Conservation (phyloP, 2,888 invertebrate genomes). For the Pherbina coryleti region DNA sequence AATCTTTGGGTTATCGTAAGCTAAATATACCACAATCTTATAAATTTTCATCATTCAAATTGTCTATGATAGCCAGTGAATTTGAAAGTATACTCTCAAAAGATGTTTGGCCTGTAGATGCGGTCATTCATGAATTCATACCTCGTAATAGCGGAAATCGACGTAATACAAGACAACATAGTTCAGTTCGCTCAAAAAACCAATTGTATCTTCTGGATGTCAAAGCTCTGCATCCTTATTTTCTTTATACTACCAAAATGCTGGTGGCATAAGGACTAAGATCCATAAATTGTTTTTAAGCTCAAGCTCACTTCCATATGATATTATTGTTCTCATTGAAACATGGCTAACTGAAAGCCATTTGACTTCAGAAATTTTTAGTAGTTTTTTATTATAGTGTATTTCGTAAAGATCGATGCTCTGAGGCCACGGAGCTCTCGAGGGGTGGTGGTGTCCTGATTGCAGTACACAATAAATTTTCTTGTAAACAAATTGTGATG, state of each 20-base stretch:
- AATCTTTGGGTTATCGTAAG: too few species aligned
- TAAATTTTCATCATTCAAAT: not conserved
- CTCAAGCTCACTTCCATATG: not conserved
- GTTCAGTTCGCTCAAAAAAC: not conserved
- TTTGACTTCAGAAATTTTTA: not conserved
- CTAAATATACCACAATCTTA: too few species aligned
- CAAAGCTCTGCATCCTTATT: not conserved
- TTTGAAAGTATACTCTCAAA: not conserved
- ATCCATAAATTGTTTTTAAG: conserved; percentile 2
- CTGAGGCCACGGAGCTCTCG: not conserved
- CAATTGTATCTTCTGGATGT: not conserved
- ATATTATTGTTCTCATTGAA: not conserved
- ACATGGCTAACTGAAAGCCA: conserved; percentile 11
- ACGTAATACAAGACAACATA: not conserved
- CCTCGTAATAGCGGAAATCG: not conserved
- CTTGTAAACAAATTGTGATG: not conserved
- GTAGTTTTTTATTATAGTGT: not conserved
- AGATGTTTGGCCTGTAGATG: not conserved
- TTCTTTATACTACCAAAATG: conserved; percentile 21
- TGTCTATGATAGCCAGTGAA: not conserved
- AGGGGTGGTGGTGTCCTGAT: not conserved
- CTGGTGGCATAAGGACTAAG: conserved; percentile 16
- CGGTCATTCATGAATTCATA: not conserved
- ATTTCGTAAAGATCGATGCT: conserved; percentile 6
- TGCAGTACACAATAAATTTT: not conserved